Conservation (phyloP, 23 tunicate species). For the Clavelina lepadiformis region DNA sequence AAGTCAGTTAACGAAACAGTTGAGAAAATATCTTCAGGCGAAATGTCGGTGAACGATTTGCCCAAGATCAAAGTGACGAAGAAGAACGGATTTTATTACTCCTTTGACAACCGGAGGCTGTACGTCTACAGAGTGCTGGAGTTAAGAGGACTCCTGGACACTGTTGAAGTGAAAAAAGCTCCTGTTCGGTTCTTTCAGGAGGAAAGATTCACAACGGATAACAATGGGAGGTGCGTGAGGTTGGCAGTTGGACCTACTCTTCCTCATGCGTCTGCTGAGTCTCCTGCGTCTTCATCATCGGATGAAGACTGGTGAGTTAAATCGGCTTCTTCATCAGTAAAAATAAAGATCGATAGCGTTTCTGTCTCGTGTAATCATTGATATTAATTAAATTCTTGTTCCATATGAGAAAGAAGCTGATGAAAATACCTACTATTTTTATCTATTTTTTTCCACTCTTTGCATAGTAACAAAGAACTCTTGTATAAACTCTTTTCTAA, state of each 20-base stretch:
- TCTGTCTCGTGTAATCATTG: no score
- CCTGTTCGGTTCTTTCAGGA: slow-evolving; percentile 6
- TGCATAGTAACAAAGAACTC: no score
- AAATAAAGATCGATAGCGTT: no score
- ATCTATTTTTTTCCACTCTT: no score
- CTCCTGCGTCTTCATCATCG: slow-evolving; percentile 15
- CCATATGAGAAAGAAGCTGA: no score
- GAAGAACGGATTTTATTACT: slow-evolving; percentile 12
- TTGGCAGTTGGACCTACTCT: not conserved
- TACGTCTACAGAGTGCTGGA: slow-evolving; percentile 30
- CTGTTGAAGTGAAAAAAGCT: slow-evolving; percentile 5
- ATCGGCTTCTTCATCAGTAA: no score
- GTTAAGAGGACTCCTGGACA: not conserved
- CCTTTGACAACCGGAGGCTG: slow-evolving; percentile 32
- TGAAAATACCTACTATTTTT: no score
- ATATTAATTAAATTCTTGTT: no score
- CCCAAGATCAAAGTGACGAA: slow-evolving; percentile 14
- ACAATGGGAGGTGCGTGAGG: slow-evolving; percentile 12
- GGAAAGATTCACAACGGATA: slow-evolving; percentile 10
- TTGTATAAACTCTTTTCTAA: no score
- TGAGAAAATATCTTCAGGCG: not conserved
- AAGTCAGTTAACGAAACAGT: not conserved
- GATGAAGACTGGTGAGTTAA: no score
- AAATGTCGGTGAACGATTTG: slow-evolving; percentile 8
- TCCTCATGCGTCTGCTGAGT: slow-evolving; percentile 8